Base-by-base conservation (phyloP, 2,113 vertebrate species). In the Ochotona princeps region DNA sequence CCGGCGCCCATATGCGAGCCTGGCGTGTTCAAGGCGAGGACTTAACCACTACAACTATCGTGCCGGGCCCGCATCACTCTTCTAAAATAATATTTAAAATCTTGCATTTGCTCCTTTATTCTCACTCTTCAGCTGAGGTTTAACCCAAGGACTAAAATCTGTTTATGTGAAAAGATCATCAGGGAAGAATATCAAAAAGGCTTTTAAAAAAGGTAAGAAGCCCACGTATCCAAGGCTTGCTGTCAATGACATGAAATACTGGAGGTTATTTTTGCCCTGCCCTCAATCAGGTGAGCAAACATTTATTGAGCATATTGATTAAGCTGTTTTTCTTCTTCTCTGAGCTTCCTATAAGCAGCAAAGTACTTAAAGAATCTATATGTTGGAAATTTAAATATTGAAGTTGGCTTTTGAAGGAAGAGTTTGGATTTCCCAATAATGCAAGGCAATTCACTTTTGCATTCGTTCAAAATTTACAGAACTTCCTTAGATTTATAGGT, bases 171-270 rank as follows among this genome's bases (percentile, higher is more conserved):
- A 91, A 92, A 95, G 26, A 63, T 38, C 15, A 83, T 67, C 30
- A 69, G 32, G 12, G 35, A 18, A 63, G 14, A 57, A 9, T 14
- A 14, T 2, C 57, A 2, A 83, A 67, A 32, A n/a, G 75, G 8
- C 5, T 60, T 91, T 84, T 38, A 74, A 72, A 79, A 90, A 82
- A 25, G 2, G 15, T 70, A 75, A 44, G 28, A 5, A 65, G 70
- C 30, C 30, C n/a, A 20, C 44, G 8, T n/a, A 66, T 44, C 49
- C 32, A 25, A 92, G 75, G 20, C n/a, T 79, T 78, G 18, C 15
- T 90, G 28, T 96, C 89, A 91, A 61, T 79, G 35, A 87, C 94
- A 94, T 89, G 74, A 94, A 87, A 78, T 79, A n/a, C 26, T 90
- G 8, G 23, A 82, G 38, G 67, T 89, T 82, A 74, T 75, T 94